Evolutionary conservation across 2,113 vertebrate genomes (phyloP).

Genomic region (Pundamilia nyererei): DNA sequence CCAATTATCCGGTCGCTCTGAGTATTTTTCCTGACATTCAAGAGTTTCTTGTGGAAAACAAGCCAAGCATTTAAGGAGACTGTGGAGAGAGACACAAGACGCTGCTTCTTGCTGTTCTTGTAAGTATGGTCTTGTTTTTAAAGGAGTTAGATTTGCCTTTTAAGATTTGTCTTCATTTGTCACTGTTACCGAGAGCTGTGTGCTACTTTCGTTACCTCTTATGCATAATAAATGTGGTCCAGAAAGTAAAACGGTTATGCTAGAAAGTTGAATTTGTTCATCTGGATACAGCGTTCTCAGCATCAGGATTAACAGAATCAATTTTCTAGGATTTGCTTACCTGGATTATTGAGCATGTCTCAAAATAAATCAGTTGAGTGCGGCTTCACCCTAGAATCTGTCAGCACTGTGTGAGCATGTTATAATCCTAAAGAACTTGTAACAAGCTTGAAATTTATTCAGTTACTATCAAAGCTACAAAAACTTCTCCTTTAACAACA

Average conservation of each 20-base stretch:
- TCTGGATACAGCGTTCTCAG: not conserved
- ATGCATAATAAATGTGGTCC: not conserved
- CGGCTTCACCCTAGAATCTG: not conserved
- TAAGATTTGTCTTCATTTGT: not conserved
- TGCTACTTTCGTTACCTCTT: not conserved
- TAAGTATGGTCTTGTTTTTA: constrained; percentile 5
- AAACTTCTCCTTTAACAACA: not conserved
- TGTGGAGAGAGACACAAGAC: not conserved
- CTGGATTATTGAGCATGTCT: not conserved
- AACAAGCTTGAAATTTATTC: not conserved
- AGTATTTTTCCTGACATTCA: constrained; percentile 38
- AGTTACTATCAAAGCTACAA: not conserved
- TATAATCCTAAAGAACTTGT: not conserved
- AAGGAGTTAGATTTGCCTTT: not conserved
- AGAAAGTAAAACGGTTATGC: not conserved
- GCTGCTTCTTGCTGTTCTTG: not conserved
- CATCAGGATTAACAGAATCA: not conserved
- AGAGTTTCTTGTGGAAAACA: not conserved
- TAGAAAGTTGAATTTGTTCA: not conserved
- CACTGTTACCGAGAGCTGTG: not conserved
- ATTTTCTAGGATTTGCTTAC: not conserved
- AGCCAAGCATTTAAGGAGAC: not conserved
- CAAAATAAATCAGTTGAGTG: not conserved
- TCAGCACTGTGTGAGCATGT: not conserved
- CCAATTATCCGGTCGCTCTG: constrained; percentile 15